Percentiles rank a stretch among this genome's conserved stretches.
These are phyloP conservation scores for Hemaris fuciformis DNA, from an alignment of 2,888 invertebrate species.

Conservation along the genomic window DNA sequence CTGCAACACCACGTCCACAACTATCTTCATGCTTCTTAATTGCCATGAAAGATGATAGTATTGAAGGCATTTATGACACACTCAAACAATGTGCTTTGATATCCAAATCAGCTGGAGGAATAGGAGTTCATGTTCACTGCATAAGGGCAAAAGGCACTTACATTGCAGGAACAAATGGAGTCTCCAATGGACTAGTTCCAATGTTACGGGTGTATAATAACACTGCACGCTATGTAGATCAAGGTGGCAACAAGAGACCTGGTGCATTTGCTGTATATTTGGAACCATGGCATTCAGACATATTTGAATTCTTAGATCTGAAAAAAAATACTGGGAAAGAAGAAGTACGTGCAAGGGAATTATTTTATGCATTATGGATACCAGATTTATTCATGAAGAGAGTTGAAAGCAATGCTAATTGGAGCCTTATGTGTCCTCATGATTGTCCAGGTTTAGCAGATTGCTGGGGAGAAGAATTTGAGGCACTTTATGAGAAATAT, in stretches of 20 bases:
- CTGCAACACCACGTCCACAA: constrained; percentile 95
- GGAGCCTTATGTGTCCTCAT: constrained; percentile 99
- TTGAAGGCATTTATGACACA: constrained; percentile 97
- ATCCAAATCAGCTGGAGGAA: constrained; percentile 98
- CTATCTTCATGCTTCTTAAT: constrained; percentile 97
- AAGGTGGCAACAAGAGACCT: constrained; percentile 98
- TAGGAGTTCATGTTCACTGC: constrained; percentile 97
- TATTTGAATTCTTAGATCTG: constrained; percentile 96
- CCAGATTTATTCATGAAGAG: constrained; percentile 99
- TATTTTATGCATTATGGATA: constrained; percentile 99
- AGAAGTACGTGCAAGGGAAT: constrained; percentile 95
- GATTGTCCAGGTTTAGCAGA: constrained; percentile 95
- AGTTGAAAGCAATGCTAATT: constrained; percentile 90
- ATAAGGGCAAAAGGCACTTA: constrained; percentile 95
- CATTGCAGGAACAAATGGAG: constrained; percentile 96
- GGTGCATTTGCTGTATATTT: constrained; percentile 99
- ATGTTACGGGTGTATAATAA: constrained; percentile 98
- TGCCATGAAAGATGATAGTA: constrained; percentile 96
- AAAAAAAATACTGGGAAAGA: constrained; percentile 98
- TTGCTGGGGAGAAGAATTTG: constrained; percentile 97
- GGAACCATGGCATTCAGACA: constrained; percentile 99
- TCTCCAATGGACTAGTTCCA: constrained; percentile 97
- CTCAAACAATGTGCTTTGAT: constrained; percentile 96
- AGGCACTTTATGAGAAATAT: constrained; percentile 91
- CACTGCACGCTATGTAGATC: constrained; percentile 97